Base-by-base conservation (phyloP, 92 coral and sea anemone genomes). In the Pocillopora grandis region DNA sequence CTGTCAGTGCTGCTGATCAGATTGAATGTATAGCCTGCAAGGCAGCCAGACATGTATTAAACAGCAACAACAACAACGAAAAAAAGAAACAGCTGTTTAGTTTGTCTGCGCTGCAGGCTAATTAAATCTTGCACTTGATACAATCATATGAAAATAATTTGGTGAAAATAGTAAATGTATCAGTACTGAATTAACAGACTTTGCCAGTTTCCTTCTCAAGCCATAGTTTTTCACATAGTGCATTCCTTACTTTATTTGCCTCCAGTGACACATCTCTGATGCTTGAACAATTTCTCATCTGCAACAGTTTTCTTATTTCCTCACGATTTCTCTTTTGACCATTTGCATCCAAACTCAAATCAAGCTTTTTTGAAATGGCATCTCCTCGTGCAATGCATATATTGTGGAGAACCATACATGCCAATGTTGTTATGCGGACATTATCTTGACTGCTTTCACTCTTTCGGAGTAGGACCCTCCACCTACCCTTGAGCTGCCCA, bases 281-380 rank as follows among this genome's bases (percentile, higher is more conserved):
- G 73, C 86, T 72, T 72, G 79, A 59, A 27, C 71, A 64, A 42
- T 79, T 9, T 20, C 84, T 79, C 84, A 79, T 79, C 23, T 65
- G 74, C 27, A 66, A 65, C 61, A 66, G 49, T 71, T 82, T 84
- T 33, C 87, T 76, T 42, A 84, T 75, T 62, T 84, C 87, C 48
- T 84, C 87, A 18, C 75, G 60, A 15, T 76, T 63, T 37, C 81
- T 84, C 76, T 84, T 76, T 84, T 75, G 76, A 20, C 66, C 68
- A 76, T 56, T 84, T 83, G 62, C 27, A 64, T 83, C 87, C 23
- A 75, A 5, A 42, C 63, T 63, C 76, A 84, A 11, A 76, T 37
- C 76, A 27, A 14, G 49, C 49, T 42, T 42, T 42, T 7, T 42
- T 42, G 3, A 1, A 7, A 42, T 42, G 2, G 49, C 49, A 42